Conservation (phyloP, 2,797 vertebrate genomes). For the Schizopygopsis pylzovi region DNA sequence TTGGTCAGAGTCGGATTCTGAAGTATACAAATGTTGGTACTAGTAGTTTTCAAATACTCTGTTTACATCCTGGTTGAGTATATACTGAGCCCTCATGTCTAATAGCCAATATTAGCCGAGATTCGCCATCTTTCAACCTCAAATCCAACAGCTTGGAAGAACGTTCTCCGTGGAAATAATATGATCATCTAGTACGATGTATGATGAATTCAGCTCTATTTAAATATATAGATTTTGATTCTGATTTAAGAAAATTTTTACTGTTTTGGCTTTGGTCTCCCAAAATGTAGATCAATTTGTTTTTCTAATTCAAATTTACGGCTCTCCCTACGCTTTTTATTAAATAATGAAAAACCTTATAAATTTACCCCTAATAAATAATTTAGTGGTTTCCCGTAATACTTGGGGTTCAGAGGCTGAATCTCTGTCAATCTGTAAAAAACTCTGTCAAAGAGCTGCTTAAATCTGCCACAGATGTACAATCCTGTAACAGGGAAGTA, state of each 20-base stretch:
- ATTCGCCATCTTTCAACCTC: not conserved
- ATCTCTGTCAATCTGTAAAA: not conserved
- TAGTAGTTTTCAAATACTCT: not conserved
- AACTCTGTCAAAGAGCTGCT: not conserved
- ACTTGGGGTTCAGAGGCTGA: not conserved
- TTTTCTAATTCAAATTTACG: not conserved
- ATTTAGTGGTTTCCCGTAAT: not conserved
- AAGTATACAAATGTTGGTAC: not conserved
- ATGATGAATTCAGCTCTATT: not conserved
- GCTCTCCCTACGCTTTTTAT: not conserved
- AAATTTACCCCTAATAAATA: no score
- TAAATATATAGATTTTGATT: constrained; percentile 1
- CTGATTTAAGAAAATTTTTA: not conserved
- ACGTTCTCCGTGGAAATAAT: not conserved
- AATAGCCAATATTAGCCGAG: not conserved
- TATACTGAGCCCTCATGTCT: not conserved
- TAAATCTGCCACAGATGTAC: not conserved
- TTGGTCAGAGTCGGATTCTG: not conserved
- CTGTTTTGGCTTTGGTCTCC: not conserved
- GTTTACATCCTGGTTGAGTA: not conserved
- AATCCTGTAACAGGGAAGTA: not conserved
- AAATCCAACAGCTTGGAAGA: not conserved
- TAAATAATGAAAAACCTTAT: not conserved
- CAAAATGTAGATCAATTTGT: not conserved
- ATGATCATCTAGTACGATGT: not conserved